Base-by-base conservation (phyloP, 1,140 invertebrate genomes). In the Tetragonula clypearis region DNA sequence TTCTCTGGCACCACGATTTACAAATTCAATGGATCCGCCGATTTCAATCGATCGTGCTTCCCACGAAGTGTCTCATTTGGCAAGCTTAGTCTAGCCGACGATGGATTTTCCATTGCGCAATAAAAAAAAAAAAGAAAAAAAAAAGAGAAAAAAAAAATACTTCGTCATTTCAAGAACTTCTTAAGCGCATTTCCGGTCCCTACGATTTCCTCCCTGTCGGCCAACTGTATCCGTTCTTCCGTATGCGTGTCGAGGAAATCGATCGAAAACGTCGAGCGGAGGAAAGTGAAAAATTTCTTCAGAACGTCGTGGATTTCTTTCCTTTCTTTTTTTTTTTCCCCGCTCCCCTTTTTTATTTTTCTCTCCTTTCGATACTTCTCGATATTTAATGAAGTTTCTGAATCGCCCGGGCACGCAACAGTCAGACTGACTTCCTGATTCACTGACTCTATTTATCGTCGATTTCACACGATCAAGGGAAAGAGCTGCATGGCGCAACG, bases 401-500 rank as follows among this genome's bases (percentile, higher is more conserved):
- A 41, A 41, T 41, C 41, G 41, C 41, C 4, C 41, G 5, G 41
- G 2, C 41, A 41, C 5, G 41, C 41, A 41, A 41, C 41, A 41
- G 41, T 41, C 6, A 30, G 30, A 6, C 41, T n/a, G n/a, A n/a
- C 8, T 49, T 1, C 11, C 17, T 53, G 15, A 30, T 55, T 79
- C 30, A 35, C 11, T 30, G 30, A 30, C 17, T 35, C 0, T 6
- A 30, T 62, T 30, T 5, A 14, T 30, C 21, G 58, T 60, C 21
- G 2, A 60, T 68, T 11, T 19, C 11, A 35, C 65, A 1, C 26
- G 66, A 23, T 21, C 11, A 12, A 15, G 41, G 14, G 41, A n/a
- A 81, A 85, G 81, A 81, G 84, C 41, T 80, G 84, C 78, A 74
- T 85, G 62, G 60, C 84, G 79, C 84, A 74, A 69, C 71, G 56